Evolutionary conservation across 2,113 vertebrate genomes (phyloP).

Genomic region (Varanus salvator): DNA sequence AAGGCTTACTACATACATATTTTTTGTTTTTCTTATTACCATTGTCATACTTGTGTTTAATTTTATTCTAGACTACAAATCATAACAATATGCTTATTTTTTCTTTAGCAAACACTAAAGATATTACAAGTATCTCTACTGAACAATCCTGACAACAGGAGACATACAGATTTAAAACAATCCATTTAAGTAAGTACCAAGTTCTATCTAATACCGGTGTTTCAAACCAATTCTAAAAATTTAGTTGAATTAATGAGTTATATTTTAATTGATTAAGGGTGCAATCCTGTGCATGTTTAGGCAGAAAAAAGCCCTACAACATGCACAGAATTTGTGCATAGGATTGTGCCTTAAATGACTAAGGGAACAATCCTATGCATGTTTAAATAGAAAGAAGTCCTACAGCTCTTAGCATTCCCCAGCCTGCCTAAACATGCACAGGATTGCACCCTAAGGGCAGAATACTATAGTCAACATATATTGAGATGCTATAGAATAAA

Average conservation of each 20-base stretch:
- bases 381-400: too few species aligned
- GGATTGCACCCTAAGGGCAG: not conserved
- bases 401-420: too few species aligned
- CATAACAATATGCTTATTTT: slow-evolving; percentile 29
- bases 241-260: not conserved
- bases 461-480: not conserved
- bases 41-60: slow-evolving; percentile 40
- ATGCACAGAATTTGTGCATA: too few species aligned
- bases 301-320: too few species aligned
- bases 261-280: not conserved
- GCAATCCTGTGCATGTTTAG: too few species aligned
- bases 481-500: not conserved
- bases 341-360: too few species aligned
- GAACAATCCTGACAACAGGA: slow-evolving; percentile 52
- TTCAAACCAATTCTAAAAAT: not conserved
- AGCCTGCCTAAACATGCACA: too few species aligned
- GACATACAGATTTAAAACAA: slow-evolving; percentile 48
- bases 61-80: slow-evolving; percentile 48
- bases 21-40: slow-evolving; percentile 34
- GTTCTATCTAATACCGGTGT: not conserved
- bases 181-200: slow-evolving; percentile 1
- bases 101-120: slow-evolving; percentile 34
- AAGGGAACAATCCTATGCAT: too few species aligned
- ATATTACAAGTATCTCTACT: slow-evolving; percentile 52
- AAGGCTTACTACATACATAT: slow-evolving; percentile 23